Evolutionary conservation across 2,888 invertebrate species (phyloP), one percentile per base, ranked within the genome.

Genomic region (Liopterus haemorrhoidalis): DNA sequence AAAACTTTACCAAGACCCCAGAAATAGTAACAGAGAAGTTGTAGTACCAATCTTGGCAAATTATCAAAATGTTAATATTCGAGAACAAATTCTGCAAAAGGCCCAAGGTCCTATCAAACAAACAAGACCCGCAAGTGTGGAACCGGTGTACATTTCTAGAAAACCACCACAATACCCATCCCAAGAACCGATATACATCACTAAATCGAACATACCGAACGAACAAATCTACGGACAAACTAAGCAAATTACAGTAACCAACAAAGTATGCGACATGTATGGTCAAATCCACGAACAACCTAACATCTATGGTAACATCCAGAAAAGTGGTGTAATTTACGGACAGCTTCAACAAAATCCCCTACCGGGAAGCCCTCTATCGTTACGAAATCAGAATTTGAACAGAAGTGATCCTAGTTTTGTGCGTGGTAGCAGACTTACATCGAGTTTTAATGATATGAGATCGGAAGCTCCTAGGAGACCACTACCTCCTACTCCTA

Each of bases 391-490:
- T 51, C 58, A 49, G 49, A 60, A 52, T 51, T 30, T 32, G 15
- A 59, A 55, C 47, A 57, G 58, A 16, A 40, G 56, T 8, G 50
- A 52, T 35, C 45, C 38, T 11, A 58, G 57, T 53, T 68, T 69
- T 50, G 59, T 60, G 9, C 60, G 69, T 14, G 67, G 67, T 40
- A 59, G 62, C 20, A 54, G 69, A 46, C 53, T 69, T 20, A 69
- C 69, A 3, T 61, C 66, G 2, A 69, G 69, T 53, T 67, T 60
- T 28, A 68, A 65, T 48, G 69, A 69, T 49, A 65, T 68, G 65
- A 47, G 40, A 33, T 30, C 41, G 35, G 30, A 51, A 46, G 21
- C 48, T 37, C 36, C 51, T 39, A 16, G 38, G 24, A 15, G 49
- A 37, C 38, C 46, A 22, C 2, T 37, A 27, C 37, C 46, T 25